phyloP scores from a whole-genome alignment of 2,113 vertebrate genomes.

The Aptenodytes forsteri region DNA sequence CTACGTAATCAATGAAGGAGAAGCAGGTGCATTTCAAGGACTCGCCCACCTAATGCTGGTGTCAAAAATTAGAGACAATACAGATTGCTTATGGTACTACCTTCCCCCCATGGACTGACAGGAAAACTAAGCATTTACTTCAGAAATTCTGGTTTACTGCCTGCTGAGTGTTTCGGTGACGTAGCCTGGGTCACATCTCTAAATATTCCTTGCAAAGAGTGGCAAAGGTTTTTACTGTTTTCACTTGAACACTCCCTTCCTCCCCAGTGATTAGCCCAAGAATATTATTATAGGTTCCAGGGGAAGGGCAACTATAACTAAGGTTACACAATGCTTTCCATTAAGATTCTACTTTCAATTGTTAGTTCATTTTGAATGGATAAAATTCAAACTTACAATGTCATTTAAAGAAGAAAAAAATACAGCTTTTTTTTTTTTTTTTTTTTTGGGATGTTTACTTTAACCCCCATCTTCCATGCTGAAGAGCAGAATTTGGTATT shows the following conservation, averaged over 20 bases:
- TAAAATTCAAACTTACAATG: not conserved
- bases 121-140: not conserved
- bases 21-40: not conserved
- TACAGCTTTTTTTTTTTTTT: rapidly evolving
- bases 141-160: not conserved
- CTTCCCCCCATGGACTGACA: not conserved
- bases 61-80: not conserved
- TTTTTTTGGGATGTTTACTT: not conserved
- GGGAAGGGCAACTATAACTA: not conserved
- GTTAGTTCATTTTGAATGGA: not conserved
- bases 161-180: not conserved
- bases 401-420: not conserved
- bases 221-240: not conserved
- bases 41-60: not conserved
- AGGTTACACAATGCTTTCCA: not conserved
- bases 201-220: not conserved
- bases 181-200: not conserved
- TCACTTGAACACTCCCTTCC: not conserved
- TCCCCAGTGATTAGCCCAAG: not conserved
- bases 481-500: not conserved
- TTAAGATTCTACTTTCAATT: not conserved
- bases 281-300: not conserved
- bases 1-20: not conserved
- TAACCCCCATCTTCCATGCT: too few relatives aligned
- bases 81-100: not conserved